Percentiles rank a stretch among this genome's conserved stretches.
Conservation (phyloP, 2,797 vertebrate species). For the Echeneis naucrates region DNA sequence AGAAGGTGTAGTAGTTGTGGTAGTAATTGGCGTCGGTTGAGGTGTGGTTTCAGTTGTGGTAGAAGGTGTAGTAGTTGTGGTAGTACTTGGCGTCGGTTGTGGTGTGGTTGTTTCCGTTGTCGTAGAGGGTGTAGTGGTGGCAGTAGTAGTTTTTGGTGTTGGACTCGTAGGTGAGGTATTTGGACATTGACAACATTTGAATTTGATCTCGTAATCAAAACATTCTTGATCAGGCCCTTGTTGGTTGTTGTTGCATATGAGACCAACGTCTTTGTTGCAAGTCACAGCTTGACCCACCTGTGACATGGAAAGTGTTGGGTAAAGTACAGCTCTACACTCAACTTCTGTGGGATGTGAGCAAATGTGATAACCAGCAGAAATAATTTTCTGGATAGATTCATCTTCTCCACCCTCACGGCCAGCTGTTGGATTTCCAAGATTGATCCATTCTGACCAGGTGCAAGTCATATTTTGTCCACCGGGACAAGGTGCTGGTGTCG, state of each 20-base stretch:
- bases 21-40: slow-evolving; percentile 5
- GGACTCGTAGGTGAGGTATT: background rate
- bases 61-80: background rate
- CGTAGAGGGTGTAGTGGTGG: background rate
- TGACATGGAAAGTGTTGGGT: slow-evolving; percentile 24
- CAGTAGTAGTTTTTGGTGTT: slow-evolving; percentile 13
- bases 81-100: background rate
- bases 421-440: slow-evolving; percentile 36
- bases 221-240: slow-evolving; percentile 48
- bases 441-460: slow-evolving; percentile 37
- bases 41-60: slow-evolving; percentile 17
- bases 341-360: slow-evolving; percentile 26
- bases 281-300: slow-evolving; percentile 34
- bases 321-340: slow-evolving; percentile 33
- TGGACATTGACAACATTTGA: slow-evolving; percentile 43
- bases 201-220: slow-evolving; percentile 63
- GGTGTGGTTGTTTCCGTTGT: slow-evolving; percentile 1
- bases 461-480: background rate
- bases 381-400: slow-evolving; percentile 48
- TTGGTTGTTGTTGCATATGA: slow-evolving; percentile 56
- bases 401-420: slow-evolving; percentile 52
- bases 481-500: background rate
- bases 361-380: slow-evolving; percentile 8
- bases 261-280: slow-evolving; percentile 45
- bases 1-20: background rate